These are phyloP conservation scores for Osmerus eperlanus DNA, from an alignment of 2,113 vertebrate genomes.

Conservation along the genomic window DNA sequence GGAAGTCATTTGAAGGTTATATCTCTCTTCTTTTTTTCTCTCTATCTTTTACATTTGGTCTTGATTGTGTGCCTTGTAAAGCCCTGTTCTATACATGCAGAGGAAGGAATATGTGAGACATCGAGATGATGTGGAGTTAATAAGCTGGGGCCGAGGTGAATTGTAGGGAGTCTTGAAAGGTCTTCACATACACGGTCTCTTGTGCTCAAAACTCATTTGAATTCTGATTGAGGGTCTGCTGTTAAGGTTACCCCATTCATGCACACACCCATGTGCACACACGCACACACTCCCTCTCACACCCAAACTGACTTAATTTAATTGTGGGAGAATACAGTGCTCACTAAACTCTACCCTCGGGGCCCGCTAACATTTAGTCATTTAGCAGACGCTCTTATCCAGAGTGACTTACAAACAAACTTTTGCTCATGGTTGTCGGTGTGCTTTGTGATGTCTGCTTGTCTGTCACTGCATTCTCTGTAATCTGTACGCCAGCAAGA, in stretches of 20 bases:
- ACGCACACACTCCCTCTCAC: slow-evolving; percentile 9
- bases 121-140: slow-evolving; percentile 26
- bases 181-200: slow-evolving; percentile 37
- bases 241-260: slow-evolving; percentile 12
- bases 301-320: slow-evolving; percentile 14
- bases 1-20: slow-evolving; percentile 32
- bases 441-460: slow-evolving; percentile 14
- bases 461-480: not conserved
- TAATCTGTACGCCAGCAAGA: slow-evolving; percentile 9
- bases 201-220: slow-evolving; percentile 42
- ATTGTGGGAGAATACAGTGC: slow-evolving; percentile 22
- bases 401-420: slow-evolving; percentile 25
- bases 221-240: slow-evolving; percentile 41
- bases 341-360: slow-evolving; percentile 7
- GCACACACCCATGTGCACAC: too few relatives aligned
- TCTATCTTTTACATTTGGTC: too few relatives aligned
- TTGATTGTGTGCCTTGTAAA: too few relatives aligned
- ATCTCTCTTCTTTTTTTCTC: not conserved
- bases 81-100: slow-evolving; percentile 11
- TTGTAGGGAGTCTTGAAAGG: slow-evolving; percentile 22
- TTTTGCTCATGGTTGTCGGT: slow-evolving; percentile 30
- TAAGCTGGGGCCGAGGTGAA: slow-evolving; percentile 24
- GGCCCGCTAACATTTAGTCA: slow-evolving; percentile 4
- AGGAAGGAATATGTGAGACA: not conserved
- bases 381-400: too few relatives aligned